phyloP scores from a whole-genome alignment of 2,888 invertebrate species.

The Anorthoa munda region DNA sequence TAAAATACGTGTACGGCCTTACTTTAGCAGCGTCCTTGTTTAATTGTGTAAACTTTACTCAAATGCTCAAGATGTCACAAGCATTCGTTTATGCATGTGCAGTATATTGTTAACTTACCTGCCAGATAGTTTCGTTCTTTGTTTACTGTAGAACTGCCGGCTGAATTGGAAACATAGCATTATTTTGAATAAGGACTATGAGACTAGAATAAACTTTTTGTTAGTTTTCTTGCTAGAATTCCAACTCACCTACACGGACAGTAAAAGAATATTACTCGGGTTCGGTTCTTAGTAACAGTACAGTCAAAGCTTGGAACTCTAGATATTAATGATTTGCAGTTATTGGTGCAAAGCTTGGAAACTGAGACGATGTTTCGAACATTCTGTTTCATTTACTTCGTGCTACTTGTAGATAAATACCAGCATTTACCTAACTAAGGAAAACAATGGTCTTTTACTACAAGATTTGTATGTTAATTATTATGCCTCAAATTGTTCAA shows the following conservation, averaged over 20 bases:
- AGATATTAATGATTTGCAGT: neutral
- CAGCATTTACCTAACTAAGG: neutral
- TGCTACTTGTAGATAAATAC: neutral
- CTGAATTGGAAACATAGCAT: neutral
- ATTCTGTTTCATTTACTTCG: neutral
- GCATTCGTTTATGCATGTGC: neutral
- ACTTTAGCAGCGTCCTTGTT: neutral
- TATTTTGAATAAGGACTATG: neutral
- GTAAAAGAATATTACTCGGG: neutral
- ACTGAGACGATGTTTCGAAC: neutral
- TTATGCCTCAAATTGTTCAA: too few relatives aligned
- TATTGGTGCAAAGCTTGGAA: neutral
- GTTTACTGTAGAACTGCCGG: neutral
- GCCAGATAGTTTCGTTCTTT: neutral
- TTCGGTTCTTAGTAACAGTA: neutral
- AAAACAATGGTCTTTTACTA: too few relatives aligned
- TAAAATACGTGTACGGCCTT: neutral
- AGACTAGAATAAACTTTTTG: too few relatives aligned
- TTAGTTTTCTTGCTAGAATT: too few relatives aligned
- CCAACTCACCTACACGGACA: neutral
- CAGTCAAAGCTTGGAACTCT: neutral
- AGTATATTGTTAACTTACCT: neutral
- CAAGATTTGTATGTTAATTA: too few relatives aligned
- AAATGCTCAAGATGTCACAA: neutral
- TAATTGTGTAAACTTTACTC: neutral